Base-by-base conservation (phyloP, 2,888 invertebrate genomes). In the Heliothis peltigera region DNA sequence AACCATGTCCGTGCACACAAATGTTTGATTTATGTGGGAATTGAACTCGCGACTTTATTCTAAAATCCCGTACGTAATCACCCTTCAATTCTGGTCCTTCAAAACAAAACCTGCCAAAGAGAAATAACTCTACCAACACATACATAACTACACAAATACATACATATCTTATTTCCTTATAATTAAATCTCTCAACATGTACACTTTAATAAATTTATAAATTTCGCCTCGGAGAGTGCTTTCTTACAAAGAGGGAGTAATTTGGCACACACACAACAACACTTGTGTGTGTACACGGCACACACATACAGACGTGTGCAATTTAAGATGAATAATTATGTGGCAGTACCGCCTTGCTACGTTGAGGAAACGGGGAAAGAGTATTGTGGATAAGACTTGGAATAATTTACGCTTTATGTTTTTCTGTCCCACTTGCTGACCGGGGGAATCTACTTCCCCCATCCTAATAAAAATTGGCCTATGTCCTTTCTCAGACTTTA, bases 281-380 rank as follows among this genome's bases (percentile, higher is more conserved):
- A 52, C 64, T 17, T 46, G 52, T 46, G 64, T 68, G 28, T 60
- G 58, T 54, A 65, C 56, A 65, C 18, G 5, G 79, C 88, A 88
- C 88, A 89, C 87, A 91, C 91, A 90, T 86, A 89, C 91, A 90
- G 78, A 87, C 88, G 86, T 89, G 91, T 92, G 93, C 94, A 93
- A 93, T 95, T 94, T 95, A 93, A 94, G 95, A 95, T 95, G 95
- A 95, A 95, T 95, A 95, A 95, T 95, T 95, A 94, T 94, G 93
- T 94, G 94, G 95, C 92, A 90, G 89, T 90, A 86, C 88, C 90
- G 92, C 91, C 94, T 92, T 90, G 90, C 87, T 85, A 86, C 89
- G 89, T 83, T 82, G 80, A 85, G 87, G 87, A 87, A 88, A 89
- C 80, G 76, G 59, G 58, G 84, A 39, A 66, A 59, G 84, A 70